A percentile compares a stretch with the other conserved stretches of the same genome.
phyloP scores from a whole-genome alignment of 2,888 invertebrate genomes.

The Drosophila nr. perissopoda region DNA sequence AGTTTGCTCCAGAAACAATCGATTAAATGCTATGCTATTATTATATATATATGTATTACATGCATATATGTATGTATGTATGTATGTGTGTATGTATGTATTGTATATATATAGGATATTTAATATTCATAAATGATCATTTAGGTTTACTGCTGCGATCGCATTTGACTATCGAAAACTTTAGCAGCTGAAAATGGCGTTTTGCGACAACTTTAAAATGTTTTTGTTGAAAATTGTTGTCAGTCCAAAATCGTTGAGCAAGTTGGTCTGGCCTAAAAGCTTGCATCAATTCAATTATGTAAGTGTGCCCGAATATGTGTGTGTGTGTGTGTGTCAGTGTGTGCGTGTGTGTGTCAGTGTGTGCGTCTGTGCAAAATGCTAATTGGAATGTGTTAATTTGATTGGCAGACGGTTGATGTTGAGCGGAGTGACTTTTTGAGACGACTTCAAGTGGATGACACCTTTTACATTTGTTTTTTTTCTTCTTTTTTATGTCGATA shows the following conservation, averaged over 20 bases:
- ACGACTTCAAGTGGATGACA: conserved; percentile 31
- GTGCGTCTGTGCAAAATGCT: conserved; percentile 56
- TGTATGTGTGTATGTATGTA: neutral
- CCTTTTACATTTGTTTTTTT: conserved; percentile 39
- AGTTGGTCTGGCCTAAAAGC: conserved; percentile 22
- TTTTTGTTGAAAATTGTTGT: conserved; percentile 20
- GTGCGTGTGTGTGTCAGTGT: neutral
- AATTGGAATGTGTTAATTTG: conserved; percentile 78
- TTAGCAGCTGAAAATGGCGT: neutral
- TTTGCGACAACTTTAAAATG: conserved; percentile 15
- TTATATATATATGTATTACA: neutral
- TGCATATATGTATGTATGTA: neutral
- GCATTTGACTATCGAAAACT: neutral
- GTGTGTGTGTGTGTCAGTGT: conserved; percentile 10
- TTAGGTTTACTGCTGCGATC: neutral
- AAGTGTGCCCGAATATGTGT: neutral
- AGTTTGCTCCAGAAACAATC: neutral
- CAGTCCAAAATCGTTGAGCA: conserved; percentile 12
- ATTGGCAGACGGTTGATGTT: conserved; percentile 66
- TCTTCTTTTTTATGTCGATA: conserved; percentile 2
- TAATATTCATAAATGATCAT: neutral
- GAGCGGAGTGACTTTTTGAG: conserved; percentile 39
- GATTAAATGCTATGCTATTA: neutral
- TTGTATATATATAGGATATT: neutral
- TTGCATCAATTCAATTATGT: conserved; percentile 18